Evolutionary conservation across 2,888 invertebrate genomes (phyloP).

Genomic region (Germaria angustata): DNA sequence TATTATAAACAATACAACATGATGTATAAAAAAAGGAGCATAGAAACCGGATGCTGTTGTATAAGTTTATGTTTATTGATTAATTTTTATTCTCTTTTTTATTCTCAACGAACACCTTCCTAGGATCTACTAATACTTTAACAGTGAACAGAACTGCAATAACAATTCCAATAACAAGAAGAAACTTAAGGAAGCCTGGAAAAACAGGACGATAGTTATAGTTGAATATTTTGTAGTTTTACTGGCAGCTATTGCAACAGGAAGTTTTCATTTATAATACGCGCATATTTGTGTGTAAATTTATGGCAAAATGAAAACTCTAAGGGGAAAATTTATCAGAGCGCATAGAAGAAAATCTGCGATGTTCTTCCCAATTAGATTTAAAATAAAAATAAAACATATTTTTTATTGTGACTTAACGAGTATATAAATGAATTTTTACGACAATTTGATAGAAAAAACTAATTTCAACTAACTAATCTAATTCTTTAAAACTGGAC

Average conservation of each 20-base stretch:
- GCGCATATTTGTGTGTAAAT: not conserved
- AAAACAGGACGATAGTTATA: conserved; percentile 1
- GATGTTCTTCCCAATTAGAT: not conserved
- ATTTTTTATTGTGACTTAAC: not conserved
- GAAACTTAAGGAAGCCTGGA: not conserved
- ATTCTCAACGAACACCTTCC: conserved; percentile 7
- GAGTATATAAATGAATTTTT: too few species aligned
- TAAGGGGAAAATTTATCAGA: conserved; percentile 8
- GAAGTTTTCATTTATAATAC: conserved; percentile 1
- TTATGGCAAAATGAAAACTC: not conserved
- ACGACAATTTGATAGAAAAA: too few species aligned
- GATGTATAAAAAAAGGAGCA: conserved; percentile 4
- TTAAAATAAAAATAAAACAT: not conserved
- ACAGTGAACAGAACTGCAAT: not conserved
- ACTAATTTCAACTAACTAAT: too few species aligned
- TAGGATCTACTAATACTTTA: not conserved
- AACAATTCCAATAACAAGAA: conserved; percentile 14
- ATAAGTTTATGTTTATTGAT: conserved; percentile 21
- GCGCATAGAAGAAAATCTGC: not conserved
- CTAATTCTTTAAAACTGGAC: too few species aligned
- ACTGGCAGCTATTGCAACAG: not conserved
- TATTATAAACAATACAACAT: conserved; percentile 52
- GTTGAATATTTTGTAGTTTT: not conserved
- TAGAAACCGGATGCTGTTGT: not conserved
- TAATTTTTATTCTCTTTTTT: not conserved